Percentiles rank a stretch among this genome's conserved stretches.
Evolutionary conservation across 2,113 vertebrate genomes (phyloP).

Genomic region (Paratilapia polleni): DNA sequence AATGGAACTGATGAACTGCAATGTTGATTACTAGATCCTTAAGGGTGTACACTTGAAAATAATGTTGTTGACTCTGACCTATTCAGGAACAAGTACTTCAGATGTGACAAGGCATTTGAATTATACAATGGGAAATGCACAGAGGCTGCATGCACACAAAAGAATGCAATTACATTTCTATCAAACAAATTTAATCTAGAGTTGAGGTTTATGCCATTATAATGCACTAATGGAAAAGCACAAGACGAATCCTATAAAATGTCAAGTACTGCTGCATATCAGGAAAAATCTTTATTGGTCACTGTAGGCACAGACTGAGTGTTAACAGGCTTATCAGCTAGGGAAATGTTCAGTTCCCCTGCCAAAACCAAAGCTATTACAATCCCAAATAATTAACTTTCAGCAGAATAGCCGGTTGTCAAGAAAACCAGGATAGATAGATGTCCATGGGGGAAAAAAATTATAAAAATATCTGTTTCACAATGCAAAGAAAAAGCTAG

Average conservation of each 20-base stretch:
- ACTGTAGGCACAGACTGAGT: conserved; percentile 64
- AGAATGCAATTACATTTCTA: conserved; percentile 66
- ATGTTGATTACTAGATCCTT: conserved; percentile 73
- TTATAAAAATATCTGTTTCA: conserved; percentile 28
- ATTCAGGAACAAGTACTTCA: conserved; percentile 61
- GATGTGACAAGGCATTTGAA: conserved; percentile 62
- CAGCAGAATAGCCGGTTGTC: conserved; percentile 66
- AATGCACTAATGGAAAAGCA: conserved; percentile 66
- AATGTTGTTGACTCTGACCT: conserved; percentile 76
- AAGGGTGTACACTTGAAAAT: conserved; percentile 72
- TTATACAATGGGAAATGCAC: conserved; percentile 46
- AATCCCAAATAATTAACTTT: conserved; percentile 84
- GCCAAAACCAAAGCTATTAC: conserved; percentile 79
- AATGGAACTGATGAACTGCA: conserved; percentile 61
- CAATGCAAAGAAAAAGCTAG: not conserved
- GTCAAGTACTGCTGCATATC: conserved; percentile 78
- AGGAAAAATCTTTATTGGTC: conserved; percentile 62
- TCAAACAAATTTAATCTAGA: conserved; percentile 70
- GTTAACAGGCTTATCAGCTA: conserved; percentile 76
- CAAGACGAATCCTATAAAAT: conserved; percentile 75
- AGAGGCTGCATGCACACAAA: conserved; percentile 57
- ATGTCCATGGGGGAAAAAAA: conserved; percentile 27
- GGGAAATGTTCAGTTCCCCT: conserved; percentile 76
- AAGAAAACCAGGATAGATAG: conserved; percentile 64
- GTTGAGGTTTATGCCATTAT: conserved; percentile 56